phyloP scores from a whole-genome alignment of 2,113 vertebrate species.

The Bagarius yarrelli region DNA sequence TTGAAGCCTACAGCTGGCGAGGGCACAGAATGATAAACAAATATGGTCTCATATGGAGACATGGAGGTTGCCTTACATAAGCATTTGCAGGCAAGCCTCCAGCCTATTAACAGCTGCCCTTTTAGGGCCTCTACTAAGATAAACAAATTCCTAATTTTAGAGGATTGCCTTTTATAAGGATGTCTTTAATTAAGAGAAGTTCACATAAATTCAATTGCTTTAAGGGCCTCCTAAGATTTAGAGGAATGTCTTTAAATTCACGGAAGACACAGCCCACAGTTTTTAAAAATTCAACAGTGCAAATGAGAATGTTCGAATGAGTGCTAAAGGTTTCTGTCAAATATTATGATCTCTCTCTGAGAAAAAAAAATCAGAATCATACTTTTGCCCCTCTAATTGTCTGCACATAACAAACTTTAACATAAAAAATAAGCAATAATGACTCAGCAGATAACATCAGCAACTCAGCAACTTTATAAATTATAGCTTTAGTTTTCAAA shows the following conservation, averaged over 20 bases:
- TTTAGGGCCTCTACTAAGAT: no score
- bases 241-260: conserved; percentile 12
- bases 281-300: not conserved
- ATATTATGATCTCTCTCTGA: conserved; percentile 10
- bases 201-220: conserved; percentile 32
- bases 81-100: no score
- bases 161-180: no score
- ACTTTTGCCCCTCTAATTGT: not conserved
- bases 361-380: conserved; percentile 3
- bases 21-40: not conserved
- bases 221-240: not conserved
- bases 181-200: no score
- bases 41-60: conserved; percentile 8
- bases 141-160: no score
- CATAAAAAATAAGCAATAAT: not conserved
- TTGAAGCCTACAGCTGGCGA: not conserved
- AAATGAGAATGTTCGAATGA: not conserved
- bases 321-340: not conserved
- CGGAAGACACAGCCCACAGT: not conserved
- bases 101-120: no score
- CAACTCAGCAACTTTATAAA: no score
- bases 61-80: no score
- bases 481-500: no score
- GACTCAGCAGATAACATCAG: no score
- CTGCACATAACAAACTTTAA: not conserved